phyloP scores from a whole-genome alignment of 2,113 vertebrate genomes.

The Larimichthys polyactis region DNA sequence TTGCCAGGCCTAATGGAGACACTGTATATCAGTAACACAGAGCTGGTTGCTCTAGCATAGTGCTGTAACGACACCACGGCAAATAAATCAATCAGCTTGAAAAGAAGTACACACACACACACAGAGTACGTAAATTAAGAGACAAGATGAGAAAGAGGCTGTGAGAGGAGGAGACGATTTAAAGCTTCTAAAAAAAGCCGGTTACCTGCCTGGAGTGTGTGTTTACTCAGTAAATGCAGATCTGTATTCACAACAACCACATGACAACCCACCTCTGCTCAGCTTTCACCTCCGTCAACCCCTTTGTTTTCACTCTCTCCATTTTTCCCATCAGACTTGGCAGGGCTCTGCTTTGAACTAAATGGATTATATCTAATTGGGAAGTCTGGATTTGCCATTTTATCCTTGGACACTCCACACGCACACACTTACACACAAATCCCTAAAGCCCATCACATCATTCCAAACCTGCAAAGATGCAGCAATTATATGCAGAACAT shows the following conservation, averaged over 20 bases:
- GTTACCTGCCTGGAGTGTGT: constrained; percentile 35
- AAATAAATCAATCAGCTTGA: constrained; percentile 71
- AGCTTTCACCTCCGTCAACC: constrained; percentile 24
- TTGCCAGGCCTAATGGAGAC: constrained; percentile 50
- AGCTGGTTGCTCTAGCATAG: constrained; percentile 37
- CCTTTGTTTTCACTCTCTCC: constrained; percentile 25
- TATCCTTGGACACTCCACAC: constrained; percentile 50
- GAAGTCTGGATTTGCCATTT: constrained; percentile 66
- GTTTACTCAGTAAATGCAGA: constrained; percentile 2
- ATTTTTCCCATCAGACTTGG: constrained; percentile 50
- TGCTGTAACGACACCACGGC: constrained; percentile 54
- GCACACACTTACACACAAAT: constrained; percentile 42
- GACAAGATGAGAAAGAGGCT: constrained; percentile 32
- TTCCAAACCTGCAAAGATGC: constrained; percentile 59
- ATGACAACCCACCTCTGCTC: constrained; percentile 21
- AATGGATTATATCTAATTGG: constrained; percentile 73
- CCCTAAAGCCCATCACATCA: constrained; percentile 68
- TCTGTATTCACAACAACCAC: constrained; percentile 16
- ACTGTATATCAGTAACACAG: constrained; percentile 52
- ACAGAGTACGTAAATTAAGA: constrained; percentile 49
- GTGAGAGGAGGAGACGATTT: constrained; percentile 6
- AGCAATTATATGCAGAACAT: constrained; percentile 68
- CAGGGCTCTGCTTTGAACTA: constrained; percentile 64
- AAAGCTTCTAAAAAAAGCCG: constrained; percentile 26
- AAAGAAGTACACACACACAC: constrained; percentile 58